Base-by-base conservation (phyloP, 2,113 vertebrate species). In the Pseudopodoces humilis region DNA sequence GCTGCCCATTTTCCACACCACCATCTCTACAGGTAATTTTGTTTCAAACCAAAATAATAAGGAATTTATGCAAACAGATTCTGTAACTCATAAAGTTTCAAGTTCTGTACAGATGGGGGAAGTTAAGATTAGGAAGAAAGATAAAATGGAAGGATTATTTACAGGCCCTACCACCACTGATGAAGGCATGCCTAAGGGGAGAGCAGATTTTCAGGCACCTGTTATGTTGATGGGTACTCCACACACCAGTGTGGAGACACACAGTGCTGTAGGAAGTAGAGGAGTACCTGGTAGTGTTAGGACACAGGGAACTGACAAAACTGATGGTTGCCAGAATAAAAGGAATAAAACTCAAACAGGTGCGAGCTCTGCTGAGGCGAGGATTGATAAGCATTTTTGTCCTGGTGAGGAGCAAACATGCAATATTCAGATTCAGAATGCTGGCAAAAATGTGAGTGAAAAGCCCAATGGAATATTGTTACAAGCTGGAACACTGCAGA, bases 41-140 rank as follows among this genome's bases (percentile, higher is more conserved):
- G 70, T 67, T 83, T 84, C 75, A 94, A 71, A 87, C 35, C 76
- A 86, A 74, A 95, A 80, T 39, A 96, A 76, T 76, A 58, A 72
- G 24, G 74, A 94, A 78, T 72, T 84, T 52, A 76, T 71, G 91
- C 92, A 65, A 93, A 72, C 68, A 41, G 39, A 21, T 21, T 71
- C 78, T 74, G 63, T 75, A 91, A 60, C 53, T 95, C 59, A 50
- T 53, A 39, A 92, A 95, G 53, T 41, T 67, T 91, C 79, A 75
- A 83, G 83, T 43, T 60, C 78, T 64, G 49, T 81, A 72, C 78
- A 76, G 76, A 74, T 53, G 65, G 41, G 69, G 15, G 24, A 91
- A 35, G 28, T 52, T 53, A 90, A 64, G 72, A 80, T 53, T 65
- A 59, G 23, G 47, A 83, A n/a, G 56, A 82, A 82, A 50, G 52